A percentile compares a stretch with the other conserved stretches of the same genome.
These are phyloP conservation scores for Euura saliciscinereae DNA, from an alignment of 1,140 invertebrate species.

Conservation along the genomic window DNA sequence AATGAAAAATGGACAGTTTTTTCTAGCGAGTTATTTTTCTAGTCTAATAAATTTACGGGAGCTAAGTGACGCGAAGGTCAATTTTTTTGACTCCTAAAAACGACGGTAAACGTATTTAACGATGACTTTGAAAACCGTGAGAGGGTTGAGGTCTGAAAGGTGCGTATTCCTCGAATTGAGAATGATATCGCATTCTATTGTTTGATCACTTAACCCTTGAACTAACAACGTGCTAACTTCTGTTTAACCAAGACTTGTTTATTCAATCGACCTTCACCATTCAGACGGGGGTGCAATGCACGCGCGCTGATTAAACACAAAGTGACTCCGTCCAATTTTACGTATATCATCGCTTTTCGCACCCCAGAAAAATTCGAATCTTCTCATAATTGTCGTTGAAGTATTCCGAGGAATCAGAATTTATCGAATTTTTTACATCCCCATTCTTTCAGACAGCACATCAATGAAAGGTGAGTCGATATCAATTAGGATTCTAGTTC, in stretches of 20 bases:
- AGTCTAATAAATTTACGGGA: neutral
- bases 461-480: conserved; percentile 42
- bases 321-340: too few relatives aligned
- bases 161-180: neutral
- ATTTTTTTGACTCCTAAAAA: neutral
- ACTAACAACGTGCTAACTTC: conserved; percentile 2
- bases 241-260: conserved; percentile 7
- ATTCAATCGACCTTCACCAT: conserved; percentile 3
- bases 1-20: neutral
- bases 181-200: conserved; percentile 4
- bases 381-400: too few relatives aligned
- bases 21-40: neutral
- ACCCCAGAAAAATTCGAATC: too few relatives aligned
- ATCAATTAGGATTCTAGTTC: conserved; percentile 61
- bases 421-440: too few relatives aligned
- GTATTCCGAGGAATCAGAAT: too few relatives aligned
- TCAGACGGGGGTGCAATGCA: neutral
- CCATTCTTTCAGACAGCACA: too few relatives aligned
- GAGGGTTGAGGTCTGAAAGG: neutral
- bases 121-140: neutral
- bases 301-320: neutral
- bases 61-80: too few relatives aligned
- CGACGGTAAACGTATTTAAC: neutral
- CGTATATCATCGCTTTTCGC: too few relatives aligned
- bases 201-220: conserved; percentile 4